Percentiles rank a stretch among this genome's conserved stretches.
These are phyloP conservation scores for Papilio helenus DNA, from an alignment of 1,140 invertebrate species.

Conservation along the genomic window DNA sequence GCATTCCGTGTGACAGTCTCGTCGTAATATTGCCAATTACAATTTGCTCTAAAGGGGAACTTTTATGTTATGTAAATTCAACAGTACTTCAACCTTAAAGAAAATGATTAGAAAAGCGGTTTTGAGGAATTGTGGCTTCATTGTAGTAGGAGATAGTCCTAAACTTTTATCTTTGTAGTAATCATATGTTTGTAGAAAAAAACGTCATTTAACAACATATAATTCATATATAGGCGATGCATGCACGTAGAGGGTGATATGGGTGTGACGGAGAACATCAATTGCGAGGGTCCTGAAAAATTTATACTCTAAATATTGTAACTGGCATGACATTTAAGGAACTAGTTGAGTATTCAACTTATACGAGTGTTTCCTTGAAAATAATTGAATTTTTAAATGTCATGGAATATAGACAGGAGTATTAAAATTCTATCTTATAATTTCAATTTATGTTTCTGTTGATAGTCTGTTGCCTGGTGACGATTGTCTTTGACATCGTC, in stretches of 20 bases:
- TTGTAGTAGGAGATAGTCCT: neutral
- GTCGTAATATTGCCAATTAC: slow-evolving; percentile 23
- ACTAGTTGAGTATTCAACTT: no score
- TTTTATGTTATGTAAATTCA: slow-evolving; percentile 14
- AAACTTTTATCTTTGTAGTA: neutral
- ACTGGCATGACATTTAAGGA: neutral
- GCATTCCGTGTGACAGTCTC: slow-evolving; percentile 5
- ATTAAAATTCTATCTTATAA: slow-evolving; percentile 37
- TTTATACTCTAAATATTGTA: neutral
- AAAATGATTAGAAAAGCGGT: neutral
- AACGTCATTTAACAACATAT: neutral
- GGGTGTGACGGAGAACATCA: neutral
- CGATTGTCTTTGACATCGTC: slow-evolving; percentile 73
- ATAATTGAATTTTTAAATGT: neutral
- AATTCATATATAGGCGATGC: neutral
- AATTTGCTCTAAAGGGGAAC: neutral
- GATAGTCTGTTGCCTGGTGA: slow-evolving; percentile 63
- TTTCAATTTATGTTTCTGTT: slow-evolving; percentile 64
- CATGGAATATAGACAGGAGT: neutral
- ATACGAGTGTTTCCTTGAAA: neutral
- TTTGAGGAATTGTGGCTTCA: neutral
- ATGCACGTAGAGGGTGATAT: neutral
- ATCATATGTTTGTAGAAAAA: neutral
- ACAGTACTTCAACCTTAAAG: neutral
- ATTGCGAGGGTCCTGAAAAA: neutral